phyloP scores from a whole-genome alignment of 1,140 invertebrate genomes.

The Pantala flavescens region DNA sequence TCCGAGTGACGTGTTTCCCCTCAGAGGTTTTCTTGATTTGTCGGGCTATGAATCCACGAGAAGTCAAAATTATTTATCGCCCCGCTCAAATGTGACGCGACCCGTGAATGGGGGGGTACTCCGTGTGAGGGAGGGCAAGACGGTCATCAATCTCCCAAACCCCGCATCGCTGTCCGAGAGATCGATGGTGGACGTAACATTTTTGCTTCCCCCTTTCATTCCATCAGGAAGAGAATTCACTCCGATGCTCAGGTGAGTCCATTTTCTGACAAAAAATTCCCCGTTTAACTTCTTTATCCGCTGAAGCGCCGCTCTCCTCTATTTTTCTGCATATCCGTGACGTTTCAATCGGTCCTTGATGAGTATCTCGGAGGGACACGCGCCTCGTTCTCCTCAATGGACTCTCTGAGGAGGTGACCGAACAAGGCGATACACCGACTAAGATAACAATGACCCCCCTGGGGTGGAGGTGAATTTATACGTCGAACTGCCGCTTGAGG shows the following conservation, averaged over 20 bases:
- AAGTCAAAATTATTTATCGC: constrained; percentile 8
- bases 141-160: constrained; percentile 1
- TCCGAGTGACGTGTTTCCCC: not conserved
- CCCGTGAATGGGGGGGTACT: not conserved
- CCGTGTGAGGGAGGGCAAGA: not conserved
- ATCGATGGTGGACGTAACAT: constrained; percentile 8
- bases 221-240: constrained; percentile 5
- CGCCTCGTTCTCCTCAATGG: too few species aligned
- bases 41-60: constrained; percentile 7
- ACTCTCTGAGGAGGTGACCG: too few species aligned
- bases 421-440: too few species aligned
- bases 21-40: constrained; percentile 5
- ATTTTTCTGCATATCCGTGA: not conserved
- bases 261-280: not conserved
- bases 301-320: not conserved
- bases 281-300: constrained; percentile 9
- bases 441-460: too few species aligned
- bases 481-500: too few species aligned
- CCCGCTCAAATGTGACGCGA: not conserved
- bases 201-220: not conserved
- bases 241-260: not conserved
- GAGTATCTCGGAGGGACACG: not conserved
- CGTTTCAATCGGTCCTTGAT: not conserved
- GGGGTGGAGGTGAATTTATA: too few species aligned
- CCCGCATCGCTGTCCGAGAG: not conserved